A percentile compares a stretch with the other conserved stretches of the same genome.
These are phyloP conservation scores for Cantharis flavilabris DNA, from an alignment of 2,888 invertebrate species.

Conservation along the genomic window DNA sequence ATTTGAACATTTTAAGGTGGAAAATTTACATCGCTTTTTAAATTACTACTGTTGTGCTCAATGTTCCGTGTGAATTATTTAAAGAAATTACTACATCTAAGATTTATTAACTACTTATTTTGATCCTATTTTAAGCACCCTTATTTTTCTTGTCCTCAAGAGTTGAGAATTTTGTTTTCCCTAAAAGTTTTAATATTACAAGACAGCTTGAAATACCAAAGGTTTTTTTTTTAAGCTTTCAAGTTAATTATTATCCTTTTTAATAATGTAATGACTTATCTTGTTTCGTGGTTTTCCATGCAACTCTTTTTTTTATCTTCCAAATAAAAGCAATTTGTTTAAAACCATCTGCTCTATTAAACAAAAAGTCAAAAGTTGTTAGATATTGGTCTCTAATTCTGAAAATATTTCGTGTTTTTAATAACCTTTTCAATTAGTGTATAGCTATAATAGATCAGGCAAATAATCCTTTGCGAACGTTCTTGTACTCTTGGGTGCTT, in stretches of 20 bases:
- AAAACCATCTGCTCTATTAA: not conserved
- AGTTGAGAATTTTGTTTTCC: not conserved
- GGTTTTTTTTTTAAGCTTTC: not conserved
- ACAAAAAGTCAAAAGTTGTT: not conserved
- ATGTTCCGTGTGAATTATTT: constrained; percentile 7
- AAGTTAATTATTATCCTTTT: not conserved
- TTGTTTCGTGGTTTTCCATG: not conserved
- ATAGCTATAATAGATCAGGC: not conserved
- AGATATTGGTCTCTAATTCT: not conserved
- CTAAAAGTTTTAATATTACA: not conserved
- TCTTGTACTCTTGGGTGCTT: not conserved
- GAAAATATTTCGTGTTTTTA: not conserved
- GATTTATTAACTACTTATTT: constrained; percentile 19
- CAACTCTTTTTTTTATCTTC: not conserved
- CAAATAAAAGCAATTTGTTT: not conserved
- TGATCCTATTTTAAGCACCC: not conserved
- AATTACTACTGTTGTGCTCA: constrained; percentile 1
- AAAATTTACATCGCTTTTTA: constrained; percentile 7
- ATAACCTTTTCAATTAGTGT: not conserved
- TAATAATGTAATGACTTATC: not conserved
- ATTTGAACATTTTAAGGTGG: not conserved
- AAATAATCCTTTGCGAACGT: not conserved
- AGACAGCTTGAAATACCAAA: not conserved
- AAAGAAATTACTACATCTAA: constrained; percentile 13
- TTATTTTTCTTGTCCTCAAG: not conserved